Conservation (phyloP, 2,113 vertebrate species). For the Bagarius yarrelli region DNA sequence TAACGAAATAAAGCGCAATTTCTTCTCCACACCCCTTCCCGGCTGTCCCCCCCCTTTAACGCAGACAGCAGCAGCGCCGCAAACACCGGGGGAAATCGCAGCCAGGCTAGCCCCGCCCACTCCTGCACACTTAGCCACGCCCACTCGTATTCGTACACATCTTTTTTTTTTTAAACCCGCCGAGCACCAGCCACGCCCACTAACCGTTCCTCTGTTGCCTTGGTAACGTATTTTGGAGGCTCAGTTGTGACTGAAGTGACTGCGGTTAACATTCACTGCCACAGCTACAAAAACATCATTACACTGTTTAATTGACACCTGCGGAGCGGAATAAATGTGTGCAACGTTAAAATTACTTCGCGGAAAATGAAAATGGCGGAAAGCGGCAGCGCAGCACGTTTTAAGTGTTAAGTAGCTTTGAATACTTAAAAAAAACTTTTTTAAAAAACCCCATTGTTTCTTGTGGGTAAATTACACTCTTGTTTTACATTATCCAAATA, state of each 20-base stretch:
- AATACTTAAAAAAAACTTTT: no score
- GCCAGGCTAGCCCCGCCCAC: constrained; percentile 30
- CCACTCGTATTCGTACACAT: neutral
- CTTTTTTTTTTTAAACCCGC: neutral
- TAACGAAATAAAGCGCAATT: constrained; percentile 30
- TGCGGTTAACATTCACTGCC: neutral
- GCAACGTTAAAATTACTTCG: neutral
- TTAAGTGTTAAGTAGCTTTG: no score
- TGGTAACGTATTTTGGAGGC: constrained; percentile 65
- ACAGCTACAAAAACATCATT: neutral
- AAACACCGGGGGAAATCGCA: constrained; percentile 25
- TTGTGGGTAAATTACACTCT: no score
- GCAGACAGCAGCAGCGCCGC: constrained; percentile 43
- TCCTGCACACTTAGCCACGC: neutral
- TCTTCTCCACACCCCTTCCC: constrained; percentile 39
- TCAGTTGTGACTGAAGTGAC: constrained; percentile 24
- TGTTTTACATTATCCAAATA: no score
- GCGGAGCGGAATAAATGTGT: neutral
- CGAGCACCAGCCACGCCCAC: constrained; percentile 1
- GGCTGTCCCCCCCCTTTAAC: constrained; percentile 37
- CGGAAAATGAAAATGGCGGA: no score
- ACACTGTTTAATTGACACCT: neutral
- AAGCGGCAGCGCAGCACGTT: no score
- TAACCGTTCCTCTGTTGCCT: constrained; percentile 60
- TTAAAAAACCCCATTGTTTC: no score